Conservation (phyloP, 2,113 vertebrate species). For the Hiodon alosoides region DNA sequence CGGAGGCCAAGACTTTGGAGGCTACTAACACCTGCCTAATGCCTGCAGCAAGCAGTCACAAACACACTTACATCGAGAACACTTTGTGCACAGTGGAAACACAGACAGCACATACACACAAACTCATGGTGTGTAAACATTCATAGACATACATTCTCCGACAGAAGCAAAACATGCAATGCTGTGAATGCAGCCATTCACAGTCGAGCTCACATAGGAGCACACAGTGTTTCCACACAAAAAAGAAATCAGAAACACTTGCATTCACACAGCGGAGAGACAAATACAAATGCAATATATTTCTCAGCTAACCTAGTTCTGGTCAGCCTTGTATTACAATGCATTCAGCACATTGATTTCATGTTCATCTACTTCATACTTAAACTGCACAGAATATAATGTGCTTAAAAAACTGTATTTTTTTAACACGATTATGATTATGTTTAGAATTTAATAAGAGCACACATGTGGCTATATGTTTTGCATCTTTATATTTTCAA, state of each 20-base stretch:
- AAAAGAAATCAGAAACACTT: background rate
- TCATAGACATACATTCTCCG: background rate
- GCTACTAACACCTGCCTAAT: background rate
- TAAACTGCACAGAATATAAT: too few relatives aligned
- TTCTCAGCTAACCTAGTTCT: background rate
- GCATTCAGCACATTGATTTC: too few relatives aligned
- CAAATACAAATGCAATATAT: slow-evolving; percentile 1
- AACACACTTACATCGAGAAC: background rate
- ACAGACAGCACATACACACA: background rate
- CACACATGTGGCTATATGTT: too few relatives aligned
- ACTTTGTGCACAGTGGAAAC: background rate
- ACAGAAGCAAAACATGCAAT: background rate
- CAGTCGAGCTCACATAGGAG: background rate
- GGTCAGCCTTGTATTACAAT: too few relatives aligned
- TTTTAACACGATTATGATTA: too few relatives aligned
- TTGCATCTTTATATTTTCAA: too few relatives aligned
- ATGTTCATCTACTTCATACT: too few relatives aligned
- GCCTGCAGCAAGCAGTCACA: background rate
- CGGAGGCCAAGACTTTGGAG: too few relatives aligned
- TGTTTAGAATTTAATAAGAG: too few relatives aligned
- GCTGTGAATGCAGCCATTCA: background rate
- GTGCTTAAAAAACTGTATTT: too few relatives aligned
- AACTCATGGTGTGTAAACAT: background rate
- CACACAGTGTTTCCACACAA: slow-evolving; percentile 26
- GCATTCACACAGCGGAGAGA: background rate